Base-by-base conservation (phyloP, 2,888 invertebrate species). In the Monoplex corrugatus region DNA sequence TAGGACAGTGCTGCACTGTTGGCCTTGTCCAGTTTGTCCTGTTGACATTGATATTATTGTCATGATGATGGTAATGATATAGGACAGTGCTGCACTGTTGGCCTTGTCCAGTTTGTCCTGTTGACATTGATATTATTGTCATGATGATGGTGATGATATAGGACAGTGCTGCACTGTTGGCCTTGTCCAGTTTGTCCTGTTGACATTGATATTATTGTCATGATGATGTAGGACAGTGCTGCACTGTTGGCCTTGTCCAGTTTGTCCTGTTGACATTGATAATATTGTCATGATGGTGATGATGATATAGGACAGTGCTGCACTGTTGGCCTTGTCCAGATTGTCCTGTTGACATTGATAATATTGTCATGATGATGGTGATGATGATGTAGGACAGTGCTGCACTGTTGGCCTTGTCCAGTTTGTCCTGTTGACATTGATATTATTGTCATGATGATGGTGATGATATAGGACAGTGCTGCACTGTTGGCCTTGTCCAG, bases 81-180 rank as follows among this genome's bases (percentile, higher is more conserved):
- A 57, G 19, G 28, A 57, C 57, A 57, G 28, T 10, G 28, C 57
- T 23, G 28, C 57, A 57, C 57, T 57, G 57, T 57, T 50, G 57
- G 57, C 28, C 19, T 16, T 5, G 57, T 57, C 57, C 10, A 57
- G 16, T 0, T 38, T 32, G 3, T 75, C 75, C 38, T 75, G 57
- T 28, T 23, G 16, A 57, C 28, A n/a, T n/a, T n/a, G n/a, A n/a
- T n/a, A n/a, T n/a, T n/a, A n/a, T n/a, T n/a, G n/a, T n/a, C n/a
- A n/a, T n/a, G n/a, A n/a, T n/a, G n/a, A 93, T 93, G 90, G 94
- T 95, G 10, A 94, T 94, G 38, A 95, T 91, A 87, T 93, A 94
- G 10, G 94, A 93, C 89, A 95, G 90, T 10, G 93, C 93, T 19
- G 90, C 88, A 10, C 92, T 91, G 87, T 95, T 92, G 0, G 89